Conservation (phyloP, 2,888 invertebrate genomes). For the Drosophila antonietae region DNA sequence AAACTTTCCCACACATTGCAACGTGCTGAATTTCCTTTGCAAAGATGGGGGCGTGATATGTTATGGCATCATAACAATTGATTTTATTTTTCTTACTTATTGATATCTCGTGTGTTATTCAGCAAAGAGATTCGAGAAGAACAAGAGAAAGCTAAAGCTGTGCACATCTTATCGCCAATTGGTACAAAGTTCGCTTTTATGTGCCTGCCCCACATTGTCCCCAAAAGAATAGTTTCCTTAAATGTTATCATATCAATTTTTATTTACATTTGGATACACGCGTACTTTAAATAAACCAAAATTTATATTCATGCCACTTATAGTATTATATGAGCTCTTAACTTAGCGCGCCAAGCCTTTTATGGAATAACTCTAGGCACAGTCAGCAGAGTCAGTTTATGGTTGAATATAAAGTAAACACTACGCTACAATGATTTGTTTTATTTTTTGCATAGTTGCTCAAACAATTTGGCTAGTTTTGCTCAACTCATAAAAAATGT, state of each 20-base stretch:
- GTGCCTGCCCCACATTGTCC: conserved; percentile 10
- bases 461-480: not conserved
- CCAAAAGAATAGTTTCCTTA: conserved; percentile 24
- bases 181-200: conserved; percentile 42
- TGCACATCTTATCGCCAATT: conserved; percentile 34
- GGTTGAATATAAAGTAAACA: not conserved
- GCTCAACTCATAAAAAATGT: not conserved
- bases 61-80: conserved; percentile 79
- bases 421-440: not conserved
- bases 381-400: conserved; percentile 3
- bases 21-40: conserved; percentile 21
- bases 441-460: not conserved
- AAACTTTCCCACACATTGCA: conserved; percentile 63
- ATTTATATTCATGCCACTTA: conserved; percentile 16
- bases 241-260: conserved; percentile 36
- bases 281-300: conserved; percentile 20
- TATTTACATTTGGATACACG: conserved; percentile 25
- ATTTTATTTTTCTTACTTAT: conserved; percentile 73
- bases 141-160: not conserved
- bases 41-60: conserved; percentile 57
- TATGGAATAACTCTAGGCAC: not conserved
- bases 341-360: conserved; percentile 1
- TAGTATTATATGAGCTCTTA: conserved; percentile 7
- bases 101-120: conserved; percentile 71
- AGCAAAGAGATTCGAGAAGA: not conserved